Base-by-base conservation (phyloP, 2,888 invertebrate genomes). In the Acleris laterana region DNA sequence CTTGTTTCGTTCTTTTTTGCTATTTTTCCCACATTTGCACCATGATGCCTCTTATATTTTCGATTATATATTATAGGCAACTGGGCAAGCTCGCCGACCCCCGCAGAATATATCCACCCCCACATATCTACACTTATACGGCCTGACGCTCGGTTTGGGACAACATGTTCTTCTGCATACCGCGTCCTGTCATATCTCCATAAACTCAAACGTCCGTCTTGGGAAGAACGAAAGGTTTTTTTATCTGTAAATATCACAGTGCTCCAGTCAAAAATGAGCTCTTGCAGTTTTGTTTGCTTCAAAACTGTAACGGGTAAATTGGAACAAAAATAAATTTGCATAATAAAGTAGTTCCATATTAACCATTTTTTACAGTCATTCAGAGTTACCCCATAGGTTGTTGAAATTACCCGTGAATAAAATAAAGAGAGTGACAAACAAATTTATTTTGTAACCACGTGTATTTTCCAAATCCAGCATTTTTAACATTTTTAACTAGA, bases 131-230 rank as follows among this genome's bases (percentile, higher is more conserved):
- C 49, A 49, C 19, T 49, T 49, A 19, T 49, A 49, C 20, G 20
- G 49, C 49, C 49, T 48, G 49, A 49, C 49, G 49, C 20, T 49
- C 49, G 20, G 49, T 49, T 49, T 1, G 17, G 20, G 11, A 20
- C 49, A 49, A 49, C 49, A 49, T 49, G 49, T 13, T 11, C 20
- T 49, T 20, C 49, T 49, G 20, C 49, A 49, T 49, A 19, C 19
- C 49, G 49, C 49, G 49, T 49, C 49, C 19, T 49, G 49, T 49
- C 19, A 49, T 46, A 46, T 46, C 46, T 49, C 51, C 25, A 51
- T 51, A 51, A 51, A 51, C 6, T 13, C 51, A 25, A 16, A 51
- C 25, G 25, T 25, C 51, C 51, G 25, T 51, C 16, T 51, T 51
- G 51, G 4, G 25, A 9, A 22, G 50, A 50, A 22, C 25, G 22